Base-by-base conservation (phyloP, 1,140 invertebrate genomes). In the Drosophila arizonae region DNA sequence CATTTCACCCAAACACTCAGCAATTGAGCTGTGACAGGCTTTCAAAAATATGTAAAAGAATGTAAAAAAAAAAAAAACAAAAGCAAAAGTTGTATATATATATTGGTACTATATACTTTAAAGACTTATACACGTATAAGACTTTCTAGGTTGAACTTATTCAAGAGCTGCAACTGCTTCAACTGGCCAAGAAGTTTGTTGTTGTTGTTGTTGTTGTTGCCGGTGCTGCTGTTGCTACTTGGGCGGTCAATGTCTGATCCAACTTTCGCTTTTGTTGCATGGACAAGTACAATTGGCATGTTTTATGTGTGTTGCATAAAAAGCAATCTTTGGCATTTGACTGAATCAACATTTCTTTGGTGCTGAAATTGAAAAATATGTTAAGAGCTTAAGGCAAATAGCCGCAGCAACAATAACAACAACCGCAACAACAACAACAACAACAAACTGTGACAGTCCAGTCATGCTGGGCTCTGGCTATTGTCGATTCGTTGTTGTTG, bases 321-420 rank as follows among this genome's bases (percentile, higher is more conserved):
- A 84, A 74, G 48, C 61, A 56, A 80, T 85, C 52, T 63, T 68
- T 64, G 52, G 60, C 62, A 67, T 70, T 74, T 66, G 65, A 64
- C 61, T 62, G 77, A 80, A 76, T 70, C 72, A 77, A 73, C 79
- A 85, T 85, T 82, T 80, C 45, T 52, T 77, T 74, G 77, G 68
- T 62, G 43, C 76, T 75, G 58, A 68, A 71, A 80, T 77, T 52
- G 75, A 84, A 84, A 88, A 80, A 88, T 80, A 84, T 89, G 84
- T 88, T 88, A 88, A 88, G 65, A 84, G 84, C 84, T 79, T 84
- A 70, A 63, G 84, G 79, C 62, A 62, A 85, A 70, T 72, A 72
- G 68, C 75, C 75, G 57, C 46, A 71, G 51, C 43, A 56, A 36
- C 65, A 82, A 60, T 66, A 84, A 61, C 72, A 82, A 52, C 70